phyloP scores from a whole-genome alignment of 2,888 invertebrate genomes.

The Drosophila longiperda region DNA sequence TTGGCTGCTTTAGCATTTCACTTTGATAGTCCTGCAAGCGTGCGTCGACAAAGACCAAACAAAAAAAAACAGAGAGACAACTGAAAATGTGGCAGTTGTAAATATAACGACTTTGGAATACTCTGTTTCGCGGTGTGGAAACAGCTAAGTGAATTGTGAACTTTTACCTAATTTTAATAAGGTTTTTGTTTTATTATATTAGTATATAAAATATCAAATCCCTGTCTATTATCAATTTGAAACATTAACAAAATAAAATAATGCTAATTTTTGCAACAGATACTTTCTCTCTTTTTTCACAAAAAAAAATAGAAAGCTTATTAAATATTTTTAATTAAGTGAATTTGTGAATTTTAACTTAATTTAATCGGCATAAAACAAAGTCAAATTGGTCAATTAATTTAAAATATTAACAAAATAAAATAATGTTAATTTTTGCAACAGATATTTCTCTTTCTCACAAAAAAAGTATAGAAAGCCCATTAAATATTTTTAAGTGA shows the following conservation, averaged over 20 bases:
- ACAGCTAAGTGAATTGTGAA: not conserved
- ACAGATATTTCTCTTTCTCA: no score
- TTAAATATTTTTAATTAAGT: not conserved
- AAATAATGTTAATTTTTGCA: no score
- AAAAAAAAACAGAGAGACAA: conserved; percentile 3
- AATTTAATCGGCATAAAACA: no score
- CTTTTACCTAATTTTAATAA: not conserved
- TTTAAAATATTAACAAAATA: no score
- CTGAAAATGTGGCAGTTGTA: not conserved
- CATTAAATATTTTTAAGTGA: no score
- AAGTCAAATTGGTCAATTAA: no score
- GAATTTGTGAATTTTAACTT: no score
- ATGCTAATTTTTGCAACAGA: not conserved
- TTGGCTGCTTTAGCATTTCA: conserved; percentile 82
- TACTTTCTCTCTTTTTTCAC: no score
- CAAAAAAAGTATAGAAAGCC: no score
- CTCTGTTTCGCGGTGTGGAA: not conserved
- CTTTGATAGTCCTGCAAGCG: conserved; percentile 75
- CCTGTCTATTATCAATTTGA: not conserved
- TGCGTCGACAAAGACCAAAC: conserved; percentile 4
- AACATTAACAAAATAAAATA: not conserved
- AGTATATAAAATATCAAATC: no score
- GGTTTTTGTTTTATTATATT: no score
- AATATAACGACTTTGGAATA: not conserved
- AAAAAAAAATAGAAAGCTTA: not conserved